These are phyloP conservation scores for Trachelus tabidus DNA, from an alignment of 2,888 invertebrate genomes.

Conservation along the genomic window DNA sequence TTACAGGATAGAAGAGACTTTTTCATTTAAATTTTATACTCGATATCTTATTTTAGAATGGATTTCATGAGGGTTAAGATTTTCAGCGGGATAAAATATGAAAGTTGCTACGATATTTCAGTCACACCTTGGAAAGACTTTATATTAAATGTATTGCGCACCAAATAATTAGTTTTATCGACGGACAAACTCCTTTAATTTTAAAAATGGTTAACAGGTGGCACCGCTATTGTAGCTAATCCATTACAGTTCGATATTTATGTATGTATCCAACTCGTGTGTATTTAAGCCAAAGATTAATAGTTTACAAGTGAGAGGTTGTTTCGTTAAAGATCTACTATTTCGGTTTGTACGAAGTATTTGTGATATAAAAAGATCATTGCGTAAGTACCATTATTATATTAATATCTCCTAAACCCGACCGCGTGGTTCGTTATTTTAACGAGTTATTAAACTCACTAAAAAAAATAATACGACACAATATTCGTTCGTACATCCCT, in stretches of 20 bases:
- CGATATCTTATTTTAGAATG: not conserved
- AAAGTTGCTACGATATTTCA: not conserved
- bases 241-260: not conserved
- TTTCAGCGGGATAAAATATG: too few relatives aligned
- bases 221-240: not conserved
- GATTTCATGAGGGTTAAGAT: too few relatives aligned
- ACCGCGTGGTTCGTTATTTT: not conserved
- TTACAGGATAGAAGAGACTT: not conserved
- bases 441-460: not conserved
- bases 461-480: not conserved
- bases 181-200: not conserved
- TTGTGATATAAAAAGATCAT: not conserved
- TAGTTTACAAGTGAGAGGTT: not conserved
- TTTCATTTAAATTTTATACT: not conserved
- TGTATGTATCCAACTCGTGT: not conserved
- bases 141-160: not conserved
- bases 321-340: not conserved
- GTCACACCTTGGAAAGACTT: not conserved
- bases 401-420: not conserved
- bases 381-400: constrained; percentile 3
- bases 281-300: not conserved
- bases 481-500: not conserved
- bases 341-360: not conserved
- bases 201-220: not conserved
- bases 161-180: not conserved